These are phyloP conservation scores for Caenorhabditis elegans DNA, from an alignment of 1,140 invertebrate species.

Conservation along the genomic window DNA sequence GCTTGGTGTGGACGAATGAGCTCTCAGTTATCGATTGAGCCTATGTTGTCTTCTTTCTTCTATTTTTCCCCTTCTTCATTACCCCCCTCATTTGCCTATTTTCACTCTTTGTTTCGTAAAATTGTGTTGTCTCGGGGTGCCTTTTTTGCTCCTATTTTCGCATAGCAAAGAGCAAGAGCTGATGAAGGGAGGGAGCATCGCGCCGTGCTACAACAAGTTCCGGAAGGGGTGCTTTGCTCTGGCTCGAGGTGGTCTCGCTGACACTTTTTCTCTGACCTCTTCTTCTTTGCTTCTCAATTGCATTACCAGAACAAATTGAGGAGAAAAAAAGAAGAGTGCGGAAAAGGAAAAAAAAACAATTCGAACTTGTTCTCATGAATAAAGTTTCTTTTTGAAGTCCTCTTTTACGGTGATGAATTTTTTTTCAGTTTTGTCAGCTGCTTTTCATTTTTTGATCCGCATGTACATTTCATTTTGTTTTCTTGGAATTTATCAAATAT, in stretches of 20 bases:
- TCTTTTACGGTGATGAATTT: background rate
- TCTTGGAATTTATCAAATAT: background rate
- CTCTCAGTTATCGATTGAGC: slow-evolving; percentile 13
- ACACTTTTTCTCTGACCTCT: slow-evolving; percentile 30
- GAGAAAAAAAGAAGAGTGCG: background rate
- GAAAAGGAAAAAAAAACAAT: background rate
- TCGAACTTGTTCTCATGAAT: slow-evolving; percentile 20
- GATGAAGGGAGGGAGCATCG: background rate
- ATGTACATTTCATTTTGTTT: background rate
- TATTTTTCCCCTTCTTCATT: slow-evolving; percentile 10
- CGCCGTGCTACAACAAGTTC: background rate
- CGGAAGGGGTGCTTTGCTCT: background rate
- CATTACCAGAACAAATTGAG: background rate
- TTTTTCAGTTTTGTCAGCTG: background rate
- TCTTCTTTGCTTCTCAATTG: background rate
- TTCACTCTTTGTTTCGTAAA: slow-evolving; percentile 18
- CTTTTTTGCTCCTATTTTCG: background rate
- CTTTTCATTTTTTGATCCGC: background rate
- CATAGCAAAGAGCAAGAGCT: background rate
- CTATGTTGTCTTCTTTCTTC: background rate
- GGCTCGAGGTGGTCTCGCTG: background rate
- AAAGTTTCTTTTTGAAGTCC: slow-evolving; percentile 12
- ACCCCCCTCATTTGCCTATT: slow-evolving; percentile 16
- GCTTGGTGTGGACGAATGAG: background rate
- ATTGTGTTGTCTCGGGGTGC: background rate